phyloP scores from a whole-genome alignment of 2,113 vertebrate species.

The Myiopsitta monachus region DNA sequence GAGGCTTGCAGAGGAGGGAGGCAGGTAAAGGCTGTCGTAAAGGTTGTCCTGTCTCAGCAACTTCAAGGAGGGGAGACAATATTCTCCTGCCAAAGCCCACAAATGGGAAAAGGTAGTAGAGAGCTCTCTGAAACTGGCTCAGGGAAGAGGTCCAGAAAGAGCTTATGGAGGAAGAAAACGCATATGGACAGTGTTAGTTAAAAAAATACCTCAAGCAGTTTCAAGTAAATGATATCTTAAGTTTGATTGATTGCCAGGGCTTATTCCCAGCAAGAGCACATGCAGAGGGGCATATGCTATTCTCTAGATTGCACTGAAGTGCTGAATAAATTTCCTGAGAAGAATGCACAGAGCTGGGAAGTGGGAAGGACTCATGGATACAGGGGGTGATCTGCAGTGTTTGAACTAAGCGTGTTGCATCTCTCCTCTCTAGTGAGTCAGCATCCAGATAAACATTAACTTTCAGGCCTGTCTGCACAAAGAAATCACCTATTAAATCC shows the following conservation, averaged over 20 bases:
- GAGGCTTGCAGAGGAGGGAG: background rate
- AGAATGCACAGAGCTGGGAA: background rate
- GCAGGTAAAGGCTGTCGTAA: background rate
- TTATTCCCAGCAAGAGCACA: background rate
- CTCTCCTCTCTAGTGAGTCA: background rate
- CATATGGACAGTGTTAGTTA: background rate
- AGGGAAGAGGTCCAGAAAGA: background rate
- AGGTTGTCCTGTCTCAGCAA: fast-evolving
- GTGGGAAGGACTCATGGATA: background rate
- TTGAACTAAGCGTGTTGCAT: background rate
- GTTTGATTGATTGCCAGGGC: background rate
- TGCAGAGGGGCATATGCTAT: fast-evolving
- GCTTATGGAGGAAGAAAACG: background rate
- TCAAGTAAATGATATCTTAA: background rate
- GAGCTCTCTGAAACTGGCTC: fast-evolving
- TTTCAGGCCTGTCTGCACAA: background rate
- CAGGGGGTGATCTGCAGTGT: fast-evolving
- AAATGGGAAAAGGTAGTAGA: background rate
- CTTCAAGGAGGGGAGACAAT: background rate
- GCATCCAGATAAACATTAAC: background rate
- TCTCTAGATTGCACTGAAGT: background rate
- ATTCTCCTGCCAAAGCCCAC: background rate
- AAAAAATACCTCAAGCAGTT: background rate
- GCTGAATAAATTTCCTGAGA: background rate
- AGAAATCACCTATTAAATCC: background rate